Evolutionary conservation across 2,888 invertebrate species (phyloP).

Genomic region (Melanargia galathea): DNA sequence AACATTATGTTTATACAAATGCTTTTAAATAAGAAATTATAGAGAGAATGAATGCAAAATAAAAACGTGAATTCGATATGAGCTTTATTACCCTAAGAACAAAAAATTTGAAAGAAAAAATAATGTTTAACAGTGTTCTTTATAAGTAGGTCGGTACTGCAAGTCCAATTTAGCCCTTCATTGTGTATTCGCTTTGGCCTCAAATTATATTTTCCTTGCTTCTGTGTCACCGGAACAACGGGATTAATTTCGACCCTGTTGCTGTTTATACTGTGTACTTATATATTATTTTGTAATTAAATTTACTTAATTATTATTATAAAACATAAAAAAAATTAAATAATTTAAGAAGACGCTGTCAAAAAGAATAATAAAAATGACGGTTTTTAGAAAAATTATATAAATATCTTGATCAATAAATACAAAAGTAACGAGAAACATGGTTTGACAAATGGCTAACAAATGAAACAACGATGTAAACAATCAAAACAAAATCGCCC

Average conservation of each 20-base stretch:
- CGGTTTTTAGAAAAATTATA: too few relatives aligned
- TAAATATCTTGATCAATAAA: too few relatives aligned
- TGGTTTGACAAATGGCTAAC: constrained; percentile 27
- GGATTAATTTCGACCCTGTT: not conserved
- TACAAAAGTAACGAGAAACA: not conserved
- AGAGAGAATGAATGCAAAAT: too few relatives aligned
- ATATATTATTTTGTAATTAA: too few relatives aligned
- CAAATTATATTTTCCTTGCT: not conserved
- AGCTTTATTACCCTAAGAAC: not conserved
- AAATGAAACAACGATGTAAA: constrained; percentile 38
- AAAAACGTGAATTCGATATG: not conserved
- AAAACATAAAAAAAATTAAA: too few relatives aligned
- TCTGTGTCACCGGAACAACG: not conserved
- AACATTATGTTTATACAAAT: too few relatives aligned
- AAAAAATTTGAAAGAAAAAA: not conserved
- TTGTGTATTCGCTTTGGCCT: not conserved
- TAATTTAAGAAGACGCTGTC: not conserved
- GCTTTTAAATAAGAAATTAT: too few relatives aligned
- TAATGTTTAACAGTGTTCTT: not conserved
- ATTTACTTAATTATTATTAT: too few relatives aligned
- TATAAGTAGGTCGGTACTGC: not conserved
- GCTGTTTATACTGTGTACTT: too few relatives aligned
- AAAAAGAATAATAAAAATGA: not conserved
- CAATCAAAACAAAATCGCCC: constrained; percentile 44
- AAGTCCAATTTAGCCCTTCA: not conserved